Evolutionary conservation across 1,140 invertebrate genomes (phyloP).

Genomic region (Ostrea denselamellosa): DNA sequence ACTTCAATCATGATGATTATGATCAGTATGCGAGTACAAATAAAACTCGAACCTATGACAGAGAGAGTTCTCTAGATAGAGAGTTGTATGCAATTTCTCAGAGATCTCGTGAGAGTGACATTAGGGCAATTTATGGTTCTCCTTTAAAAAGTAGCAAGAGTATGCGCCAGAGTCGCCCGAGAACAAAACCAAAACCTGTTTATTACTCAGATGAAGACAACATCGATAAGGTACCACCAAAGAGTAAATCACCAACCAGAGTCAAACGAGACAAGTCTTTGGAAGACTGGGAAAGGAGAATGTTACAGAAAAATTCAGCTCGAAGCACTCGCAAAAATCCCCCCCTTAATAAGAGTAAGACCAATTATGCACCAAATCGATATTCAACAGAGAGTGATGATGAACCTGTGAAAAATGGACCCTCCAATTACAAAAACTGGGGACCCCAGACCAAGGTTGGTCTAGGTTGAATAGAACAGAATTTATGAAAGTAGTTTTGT

Average conservation of each 20-base stretch:
- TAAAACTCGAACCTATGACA: constrained; percentile 45
- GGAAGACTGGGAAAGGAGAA: constrained; percentile 44
- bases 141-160: constrained; percentile 14
- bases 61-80: constrained; percentile 41
- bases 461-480: neutral
- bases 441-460: constrained; percentile 62
- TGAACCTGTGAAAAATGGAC: constrained; percentile 10
- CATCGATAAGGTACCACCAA: neutral
- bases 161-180: constrained; percentile 31
- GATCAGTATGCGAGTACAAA: constrained; percentile 66
- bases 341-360: neutral
- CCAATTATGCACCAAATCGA: neutral
- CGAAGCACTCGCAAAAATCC: constrained; percentile 17
- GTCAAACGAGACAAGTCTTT: constrained; percentile 38
- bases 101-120: constrained; percentile 22
- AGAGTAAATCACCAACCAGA: neutral
- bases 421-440: constrained; percentile 50
- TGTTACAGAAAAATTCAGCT: constrained; percentile 27
- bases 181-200: constrained; percentile 21
- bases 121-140: constrained; percentile 41
- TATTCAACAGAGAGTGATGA: constrained; percentile 2
- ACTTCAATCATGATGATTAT: constrained; percentile 63
- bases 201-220: constrained; percentile 10
- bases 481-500: neutral
- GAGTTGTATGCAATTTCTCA: constrained; percentile 16